phyloP scores from a whole-genome alignment of 2,888 invertebrate genomes.

The Melinaea marsaeus region DNA sequence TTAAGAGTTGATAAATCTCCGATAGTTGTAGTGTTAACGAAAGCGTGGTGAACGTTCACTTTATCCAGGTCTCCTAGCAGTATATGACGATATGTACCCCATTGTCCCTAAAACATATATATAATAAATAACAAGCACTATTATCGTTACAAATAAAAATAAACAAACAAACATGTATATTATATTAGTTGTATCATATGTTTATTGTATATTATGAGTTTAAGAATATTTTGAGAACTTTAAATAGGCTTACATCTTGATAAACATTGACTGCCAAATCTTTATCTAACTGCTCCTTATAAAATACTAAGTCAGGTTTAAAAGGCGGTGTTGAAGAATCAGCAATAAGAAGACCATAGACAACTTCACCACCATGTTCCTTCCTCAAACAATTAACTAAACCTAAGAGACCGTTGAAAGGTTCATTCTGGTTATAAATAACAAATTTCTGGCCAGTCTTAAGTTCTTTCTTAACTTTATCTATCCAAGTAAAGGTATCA shows the following conservation, averaged over 20 bases:
- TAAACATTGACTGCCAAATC: slow-evolving; percentile 89
- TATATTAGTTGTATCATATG: no score
- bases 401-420: slow-evolving; percentile 90
- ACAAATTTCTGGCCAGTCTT: slow-evolving; percentile 75
- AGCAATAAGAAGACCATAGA: slow-evolving; percentile 80
- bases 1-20: slow-evolving; percentile 91
- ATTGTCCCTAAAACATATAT: slow-evolving; percentile 64
- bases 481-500: slow-evolving; percentile 73
- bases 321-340: slow-evolving; percentile 82
- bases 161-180: no score
- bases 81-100: slow-evolving; percentile 93
- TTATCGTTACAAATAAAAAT: no score
- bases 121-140: no score
- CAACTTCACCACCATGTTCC: slow-evolving; percentile 85
- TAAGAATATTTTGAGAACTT: neutral
- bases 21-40: slow-evolving; percentile 84
- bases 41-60: slow-evolving; percentile 81
- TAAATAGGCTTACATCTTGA: slow-evolving; percentile 67
- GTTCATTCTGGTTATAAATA: slow-evolving; percentile 82
- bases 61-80: slow-evolving; percentile 75
- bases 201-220: neutral
- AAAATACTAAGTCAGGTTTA: slow-evolving; percentile 80
- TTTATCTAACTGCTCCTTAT: slow-evolving; percentile 81
- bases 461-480: slow-evolving; percentile 64
- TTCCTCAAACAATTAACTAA: slow-evolving; percentile 90